These are phyloP conservation scores for Drosophila arizonae DNA, from an alignment of 1,140 invertebrate genomes.

Conservation along the genomic window DNA sequence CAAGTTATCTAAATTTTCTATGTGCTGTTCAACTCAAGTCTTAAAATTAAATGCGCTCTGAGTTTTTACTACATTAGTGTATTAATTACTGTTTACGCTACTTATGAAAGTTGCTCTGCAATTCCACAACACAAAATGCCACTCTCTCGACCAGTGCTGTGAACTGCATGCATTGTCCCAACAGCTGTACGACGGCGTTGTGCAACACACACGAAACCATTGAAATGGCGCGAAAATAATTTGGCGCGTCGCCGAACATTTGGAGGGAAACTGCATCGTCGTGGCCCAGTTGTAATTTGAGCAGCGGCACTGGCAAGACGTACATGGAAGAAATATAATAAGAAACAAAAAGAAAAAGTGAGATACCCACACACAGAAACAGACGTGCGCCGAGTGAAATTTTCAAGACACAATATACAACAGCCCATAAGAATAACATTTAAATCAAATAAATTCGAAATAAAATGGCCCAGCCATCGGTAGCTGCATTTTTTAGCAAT, in stretches of 20 bases:
- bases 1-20: neutral
- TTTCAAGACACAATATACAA: slow-evolving; percentile 28
- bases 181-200: slow-evolving; percentile 45
- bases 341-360: slow-evolving; percentile 19
- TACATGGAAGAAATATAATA: slow-evolving; percentile 22
- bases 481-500: slow-evolving; percentile 87
- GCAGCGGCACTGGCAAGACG: slow-evolving; percentile 61
- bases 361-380: slow-evolving; percentile 20
- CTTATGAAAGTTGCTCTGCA: neutral
- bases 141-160: slow-evolving; percentile 7
- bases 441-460: slow-evolving; percentile 34
- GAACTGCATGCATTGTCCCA: neutral
- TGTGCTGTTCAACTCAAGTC: too few species aligned
- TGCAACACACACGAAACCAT: slow-evolving; percentile 34
- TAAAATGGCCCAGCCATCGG: slow-evolving; percentile 88
- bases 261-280: slow-evolving; percentile 69
- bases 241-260: slow-evolving; percentile 66
- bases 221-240: slow-evolving; percentile 43
- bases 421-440: slow-evolving; percentile 28
- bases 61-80: neutral
- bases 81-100: neutral
- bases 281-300: slow-evolving; percentile 77
- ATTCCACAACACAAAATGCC: slow-evolving; percentile 25
- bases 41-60: too few species aligned
- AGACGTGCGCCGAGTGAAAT: slow-evolving; percentile 60